Conservation (phyloP, 2,797 vertebrate genomes). For the Hippopotamyrus pictus region DNA sequence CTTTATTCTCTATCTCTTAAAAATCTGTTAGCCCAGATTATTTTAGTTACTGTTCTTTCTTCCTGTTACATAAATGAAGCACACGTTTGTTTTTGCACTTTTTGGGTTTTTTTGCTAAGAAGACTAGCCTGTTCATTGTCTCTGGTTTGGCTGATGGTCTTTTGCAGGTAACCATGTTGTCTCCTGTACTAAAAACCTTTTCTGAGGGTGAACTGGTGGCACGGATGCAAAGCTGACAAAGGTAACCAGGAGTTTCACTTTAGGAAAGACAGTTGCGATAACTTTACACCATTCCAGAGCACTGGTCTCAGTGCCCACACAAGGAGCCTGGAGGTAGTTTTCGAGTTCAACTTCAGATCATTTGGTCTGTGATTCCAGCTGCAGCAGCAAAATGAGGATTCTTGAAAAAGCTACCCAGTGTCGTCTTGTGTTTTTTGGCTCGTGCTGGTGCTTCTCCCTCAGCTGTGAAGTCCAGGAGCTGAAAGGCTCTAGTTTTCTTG, state of each 20-base stretch:
- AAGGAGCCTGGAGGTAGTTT: background rate
- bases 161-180: background rate
- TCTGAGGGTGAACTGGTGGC: background rate
- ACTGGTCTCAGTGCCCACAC: background rate
- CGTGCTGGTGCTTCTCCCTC: background rate
- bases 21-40: background rate
- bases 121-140: background rate
- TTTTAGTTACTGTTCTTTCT: background rate
- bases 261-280: background rate
- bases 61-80: background rate
- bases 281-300: background rate
- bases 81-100: background rate
- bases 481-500: background rate
- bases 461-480: background rate
- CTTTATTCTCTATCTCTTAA: background rate
- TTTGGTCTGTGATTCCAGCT: background rate
- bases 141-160: background rate
- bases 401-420: background rate
- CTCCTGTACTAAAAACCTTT: background rate
- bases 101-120: background rate
- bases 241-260: background rate
- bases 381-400: background rate
- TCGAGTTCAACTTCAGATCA: background rate
- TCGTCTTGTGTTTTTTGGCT: background rate
- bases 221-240: background rate